These are phyloP conservation scores for Diloba caeruleocephala DNA, from an alignment of 2,888 invertebrate species.

Conservation along the genomic window DNA sequence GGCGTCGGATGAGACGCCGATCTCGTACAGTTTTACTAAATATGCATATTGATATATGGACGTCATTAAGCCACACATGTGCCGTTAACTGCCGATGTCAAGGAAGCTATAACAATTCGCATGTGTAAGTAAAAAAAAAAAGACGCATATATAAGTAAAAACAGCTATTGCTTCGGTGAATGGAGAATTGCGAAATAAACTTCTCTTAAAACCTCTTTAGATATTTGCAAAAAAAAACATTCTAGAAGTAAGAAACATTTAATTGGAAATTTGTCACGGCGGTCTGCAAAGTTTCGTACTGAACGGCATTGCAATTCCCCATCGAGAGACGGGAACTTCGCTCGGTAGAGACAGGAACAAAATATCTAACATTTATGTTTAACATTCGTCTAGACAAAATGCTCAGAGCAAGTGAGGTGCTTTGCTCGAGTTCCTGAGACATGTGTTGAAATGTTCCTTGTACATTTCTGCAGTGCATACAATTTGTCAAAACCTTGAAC, in stretches of 20 bases:
- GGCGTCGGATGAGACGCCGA: slow-evolving; percentile 66
- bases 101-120: slow-evolving; percentile 46
- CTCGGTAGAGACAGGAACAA: slow-evolving; percentile 54
- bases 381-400: slow-evolving; percentile 74
- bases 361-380: slow-evolving; percentile 64
- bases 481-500: slow-evolving; percentile 62
- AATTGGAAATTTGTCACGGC: slow-evolving; percentile 60
- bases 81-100: slow-evolving; percentile 50
- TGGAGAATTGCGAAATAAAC: slow-evolving; percentile 28
- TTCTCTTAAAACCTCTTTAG: slow-evolving; percentile 32
- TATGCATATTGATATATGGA: slow-evolving; percentile 65
- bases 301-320: slow-evolving; percentile 58
- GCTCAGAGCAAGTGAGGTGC: slow-evolving; percentile 52
- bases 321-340: slow-evolving; percentile 29
- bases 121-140: slow-evolving; percentile 44
- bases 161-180: slow-evolving; percentile 39
- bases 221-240: slow-evolving; percentile 23
- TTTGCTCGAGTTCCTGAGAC: slow-evolving; percentile 56
- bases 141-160: slow-evolving; percentile 42
- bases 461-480: slow-evolving; percentile 55
- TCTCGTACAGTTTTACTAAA: slow-evolving; percentile 62
- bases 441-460: slow-evolving; percentile 56
- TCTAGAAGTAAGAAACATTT: slow-evolving; percentile 44
- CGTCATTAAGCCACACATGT: slow-evolving; percentile 62
- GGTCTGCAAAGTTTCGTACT: slow-evolving; percentile 70